phyloP scores from a whole-genome alignment of 2,113 vertebrate species.

The Trematomus loennbergii region DNA sequence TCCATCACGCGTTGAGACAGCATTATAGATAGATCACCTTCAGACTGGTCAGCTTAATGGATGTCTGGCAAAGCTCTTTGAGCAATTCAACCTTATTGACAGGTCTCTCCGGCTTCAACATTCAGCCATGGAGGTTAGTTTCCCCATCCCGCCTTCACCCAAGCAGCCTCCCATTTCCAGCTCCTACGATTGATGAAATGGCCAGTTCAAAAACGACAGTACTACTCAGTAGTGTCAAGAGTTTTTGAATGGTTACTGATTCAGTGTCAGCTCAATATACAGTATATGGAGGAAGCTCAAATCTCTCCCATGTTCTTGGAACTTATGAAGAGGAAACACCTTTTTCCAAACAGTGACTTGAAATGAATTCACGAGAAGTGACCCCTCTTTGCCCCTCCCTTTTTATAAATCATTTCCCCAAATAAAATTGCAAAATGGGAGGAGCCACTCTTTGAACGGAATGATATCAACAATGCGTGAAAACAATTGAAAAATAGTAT shows the following conservation, averaged over 20 bases:
- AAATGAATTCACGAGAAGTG: not conserved
- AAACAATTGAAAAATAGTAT: not conserved
- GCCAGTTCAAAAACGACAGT: not conserved
- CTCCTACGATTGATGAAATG: constrained; percentile 1
- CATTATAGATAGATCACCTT: not conserved
- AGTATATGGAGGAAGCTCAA: not conserved
- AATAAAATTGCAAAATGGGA: constrained; percentile 31
- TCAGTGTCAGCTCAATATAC: constrained; percentile 26
- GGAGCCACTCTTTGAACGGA: constrained; percentile 9
- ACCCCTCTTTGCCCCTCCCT: constrained; percentile 7
- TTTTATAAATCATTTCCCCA: constrained; percentile 9
- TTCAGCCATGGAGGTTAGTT: not conserved
- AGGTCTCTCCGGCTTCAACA: not conserved
- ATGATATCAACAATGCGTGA: not conserved
- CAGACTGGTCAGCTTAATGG: constrained; percentile 7
- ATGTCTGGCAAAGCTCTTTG: not conserved
- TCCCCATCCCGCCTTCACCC: not conserved
- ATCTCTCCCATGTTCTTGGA: not conserved
- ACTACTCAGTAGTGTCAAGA: not conserved
- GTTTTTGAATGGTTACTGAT: constrained; percentile 19
- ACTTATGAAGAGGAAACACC: not conserved
- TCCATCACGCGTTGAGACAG: constrained; percentile 6
- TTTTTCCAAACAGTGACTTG: not conserved
- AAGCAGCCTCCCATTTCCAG: not conserved
- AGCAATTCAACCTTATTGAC: not conserved